phyloP scores from a whole-genome alignment of 2,113 vertebrate genomes.

The Antennarius striatus region DNA sequence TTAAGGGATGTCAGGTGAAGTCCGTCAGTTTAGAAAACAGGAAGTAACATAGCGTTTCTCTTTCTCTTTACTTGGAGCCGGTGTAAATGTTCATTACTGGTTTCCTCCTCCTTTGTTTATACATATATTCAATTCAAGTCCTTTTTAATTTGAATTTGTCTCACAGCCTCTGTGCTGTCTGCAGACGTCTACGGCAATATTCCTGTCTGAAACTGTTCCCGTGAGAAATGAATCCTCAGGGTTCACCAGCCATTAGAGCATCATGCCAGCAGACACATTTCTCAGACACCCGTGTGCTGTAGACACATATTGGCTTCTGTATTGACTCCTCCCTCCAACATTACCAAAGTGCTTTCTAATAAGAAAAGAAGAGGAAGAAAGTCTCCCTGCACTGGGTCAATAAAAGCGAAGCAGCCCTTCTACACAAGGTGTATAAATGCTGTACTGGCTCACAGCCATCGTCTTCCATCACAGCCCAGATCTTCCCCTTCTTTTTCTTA shows the following conservation, averaged over 20 bases:
- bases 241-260: constrained; percentile 62
- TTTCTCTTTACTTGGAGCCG: not conserved
- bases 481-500: constrained; percentile 43
- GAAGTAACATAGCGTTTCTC: constrained; percentile 2
- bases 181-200: constrained; percentile 49
- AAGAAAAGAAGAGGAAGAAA: not conserved
- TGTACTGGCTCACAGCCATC: constrained; percentile 43
- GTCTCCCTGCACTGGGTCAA: constrained; percentile 25
- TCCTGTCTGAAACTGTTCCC: constrained; percentile 18
- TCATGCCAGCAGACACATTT: constrained; percentile 50
- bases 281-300: constrained; percentile 33
- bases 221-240: constrained; percentile 32
- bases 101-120: not conserved
- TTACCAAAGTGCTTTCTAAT: constrained; percentile 70
- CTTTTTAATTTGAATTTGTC: constrained; percentile 6
- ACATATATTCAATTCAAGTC: not conserved
- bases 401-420: constrained; percentile 34
- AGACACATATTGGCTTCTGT: constrained; percentile 39
- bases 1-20: not conserved
- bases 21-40: too few relatives aligned
- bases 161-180: constrained; percentile 40
- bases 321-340: constrained; percentile 34
- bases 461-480: constrained; percentile 75
- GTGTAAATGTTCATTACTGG: constrained; percentile 29
- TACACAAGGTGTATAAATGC: constrained; percentile 47